phyloP scores from a whole-genome alignment of 2,113 vertebrate species.

The Prietella phreatophila region DNA sequence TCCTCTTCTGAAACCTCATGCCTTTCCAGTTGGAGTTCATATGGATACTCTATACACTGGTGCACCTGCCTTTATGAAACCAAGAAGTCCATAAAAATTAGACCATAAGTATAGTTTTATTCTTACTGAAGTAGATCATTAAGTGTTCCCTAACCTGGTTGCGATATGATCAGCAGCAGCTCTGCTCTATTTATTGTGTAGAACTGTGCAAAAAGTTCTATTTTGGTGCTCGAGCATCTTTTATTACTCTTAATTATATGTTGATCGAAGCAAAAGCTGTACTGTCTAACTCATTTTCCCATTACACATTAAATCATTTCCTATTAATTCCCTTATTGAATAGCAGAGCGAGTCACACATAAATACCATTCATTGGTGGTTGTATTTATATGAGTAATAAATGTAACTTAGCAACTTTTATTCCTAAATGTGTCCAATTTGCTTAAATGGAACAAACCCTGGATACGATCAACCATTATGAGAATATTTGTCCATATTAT shows the following conservation, averaged over 20 bases:
- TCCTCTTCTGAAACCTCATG: constrained; percentile 49
- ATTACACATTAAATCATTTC: constrained; percentile 39
- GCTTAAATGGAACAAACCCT: constrained; percentile 60
- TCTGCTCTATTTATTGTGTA: background rate
- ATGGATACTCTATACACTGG: constrained; percentile 48
- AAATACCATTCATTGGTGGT: constrained; percentile 66
- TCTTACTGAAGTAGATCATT: constrained; percentile 21
- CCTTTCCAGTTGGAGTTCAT: constrained; percentile 57
- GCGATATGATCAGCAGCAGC: constrained; percentile 11
- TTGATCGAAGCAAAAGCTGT: constrained; percentile 32
- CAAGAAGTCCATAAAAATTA: constrained; percentile 52
- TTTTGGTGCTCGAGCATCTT: background rate
- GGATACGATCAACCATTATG: constrained; percentile 65
- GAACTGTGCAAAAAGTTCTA: background rate
- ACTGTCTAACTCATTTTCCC: constrained; percentile 44
- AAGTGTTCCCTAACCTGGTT: background rate
- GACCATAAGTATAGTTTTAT: constrained; percentile 58
- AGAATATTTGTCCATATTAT: constrained; percentile 51
- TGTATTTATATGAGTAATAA: constrained; percentile 68
- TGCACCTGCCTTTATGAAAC: constrained; percentile 69
- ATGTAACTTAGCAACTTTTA: constrained; percentile 64
- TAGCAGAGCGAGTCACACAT: constrained; percentile 55
- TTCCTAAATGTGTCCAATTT: constrained; percentile 55
- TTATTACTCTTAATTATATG: constrained; percentile 9
- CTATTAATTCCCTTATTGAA: constrained; percentile 33